Percentiles rank a stretch among this genome's conserved stretches.
These are phyloP conservation scores for Apocrypta bakeri DNA, from an alignment of 1,140 invertebrate genomes.

Conservation along the genomic window DNA sequence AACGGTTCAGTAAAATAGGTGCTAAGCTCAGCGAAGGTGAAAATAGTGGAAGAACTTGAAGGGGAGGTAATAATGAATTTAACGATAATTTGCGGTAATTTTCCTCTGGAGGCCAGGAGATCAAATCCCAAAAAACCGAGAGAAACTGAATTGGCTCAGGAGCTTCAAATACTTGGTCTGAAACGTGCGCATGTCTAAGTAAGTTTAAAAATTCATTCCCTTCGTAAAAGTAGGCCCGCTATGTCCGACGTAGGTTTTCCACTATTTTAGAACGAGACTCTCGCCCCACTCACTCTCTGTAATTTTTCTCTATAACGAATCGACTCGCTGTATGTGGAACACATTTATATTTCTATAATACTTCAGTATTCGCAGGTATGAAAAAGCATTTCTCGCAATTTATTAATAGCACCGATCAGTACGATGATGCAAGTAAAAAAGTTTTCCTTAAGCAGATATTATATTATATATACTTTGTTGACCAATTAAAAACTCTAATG, in stretches of 20 bases:
- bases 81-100: conserved; percentile 39
- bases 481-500: too few relatives aligned
- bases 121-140: conserved; percentile 7
- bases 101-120: not conserved
- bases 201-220: conserved; percentile 42
- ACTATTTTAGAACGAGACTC: not conserved
- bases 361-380: not conserved
- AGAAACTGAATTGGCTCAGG: conserved; percentile 41
- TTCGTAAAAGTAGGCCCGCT: conserved; percentile 37
- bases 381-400: too few relatives aligned
- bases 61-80: conserved; percentile 16
- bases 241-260: not conserved
- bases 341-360: too few relatives aligned
- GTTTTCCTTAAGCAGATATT: too few relatives aligned
- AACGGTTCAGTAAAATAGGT: conserved; percentile 21
- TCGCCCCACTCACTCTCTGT: not conserved
- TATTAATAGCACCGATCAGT: too few relatives aligned
- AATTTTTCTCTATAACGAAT: not conserved
- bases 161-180: not conserved
- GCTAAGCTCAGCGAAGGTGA: not conserved
- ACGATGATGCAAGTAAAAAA: too few relatives aligned
- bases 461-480: too few relatives aligned
- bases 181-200: conserved; percentile 34
- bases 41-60: too few relatives aligned
- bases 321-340: not conserved